phyloP scores from a whole-genome alignment of 2,113 vertebrate genomes.

The Gobiocypris rarus region DNA sequence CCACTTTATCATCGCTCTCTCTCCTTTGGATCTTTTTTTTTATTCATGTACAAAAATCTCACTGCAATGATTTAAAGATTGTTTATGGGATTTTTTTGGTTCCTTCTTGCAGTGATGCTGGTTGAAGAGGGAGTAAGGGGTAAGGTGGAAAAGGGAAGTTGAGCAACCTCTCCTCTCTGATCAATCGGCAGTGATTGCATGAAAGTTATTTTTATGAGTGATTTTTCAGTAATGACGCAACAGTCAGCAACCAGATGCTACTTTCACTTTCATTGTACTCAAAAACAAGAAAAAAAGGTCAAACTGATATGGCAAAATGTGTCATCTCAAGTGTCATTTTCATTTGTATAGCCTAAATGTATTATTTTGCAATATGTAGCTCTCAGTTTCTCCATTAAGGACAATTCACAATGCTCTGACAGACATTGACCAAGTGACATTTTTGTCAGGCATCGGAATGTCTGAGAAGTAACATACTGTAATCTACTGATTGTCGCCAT shows the following conservation, averaged over 20 bases:
- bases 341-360: not conserved
- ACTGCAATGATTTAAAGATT: slow-evolving; percentile 56
- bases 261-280: slow-evolving; percentile 31
- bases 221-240: slow-evolving; percentile 44
- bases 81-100: slow-evolving; percentile 45
- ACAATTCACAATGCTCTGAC: too few species aligned
- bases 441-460: too few species aligned
- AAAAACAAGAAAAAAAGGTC: not conserved
- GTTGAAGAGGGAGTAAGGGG: slow-evolving; percentile 48
- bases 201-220: slow-evolving; percentile 33
- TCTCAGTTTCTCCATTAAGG: not conserved
- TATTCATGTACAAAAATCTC: slow-evolving; percentile 41
- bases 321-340: slow-evolving; percentile 16
- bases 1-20: slow-evolving; percentile 36
- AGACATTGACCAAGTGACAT: too few species aligned
- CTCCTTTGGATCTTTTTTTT: slow-evolving; percentile 12
- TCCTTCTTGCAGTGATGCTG: slow-evolving; percentile 46
- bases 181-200: slow-evolving; percentile 39
- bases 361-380: not conserved
- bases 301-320: not conserved
- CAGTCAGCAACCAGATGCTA: slow-evolving; percentile 20
- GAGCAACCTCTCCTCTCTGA: slow-evolving; percentile 53
- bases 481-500: too few species aligned
- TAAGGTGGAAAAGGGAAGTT: slow-evolving; percentile 47
- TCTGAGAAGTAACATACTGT: too few species aligned